A percentile compares a stretch with the other conserved stretches of the same genome.
phyloP scores from a whole-genome alignment of 1,140 invertebrate species.

The Ylistrum balloti region DNA sequence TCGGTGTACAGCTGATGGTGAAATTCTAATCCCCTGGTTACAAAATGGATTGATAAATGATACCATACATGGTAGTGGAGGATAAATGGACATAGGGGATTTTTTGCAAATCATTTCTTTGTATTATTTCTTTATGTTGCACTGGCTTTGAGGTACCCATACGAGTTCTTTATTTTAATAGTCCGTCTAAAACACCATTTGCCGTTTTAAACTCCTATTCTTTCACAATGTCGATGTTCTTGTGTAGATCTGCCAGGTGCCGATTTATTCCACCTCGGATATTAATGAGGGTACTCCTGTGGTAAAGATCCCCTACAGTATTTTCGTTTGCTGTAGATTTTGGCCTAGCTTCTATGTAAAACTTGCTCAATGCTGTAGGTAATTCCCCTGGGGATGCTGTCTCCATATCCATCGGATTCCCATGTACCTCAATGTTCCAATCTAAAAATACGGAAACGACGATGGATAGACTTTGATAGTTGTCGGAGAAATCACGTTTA shows the following conservation, averaged over 20 bases:
- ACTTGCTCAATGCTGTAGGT: not conserved
- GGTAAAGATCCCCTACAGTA: not conserved
- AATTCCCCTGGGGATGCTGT: not conserved
- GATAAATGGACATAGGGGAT: constrained; percentile 23
- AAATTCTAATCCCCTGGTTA: no score
- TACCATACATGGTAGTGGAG: not conserved
- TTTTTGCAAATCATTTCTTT: constrained; percentile 42
- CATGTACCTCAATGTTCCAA: constrained; percentile 41
- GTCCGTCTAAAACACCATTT: constrained; percentile 42
- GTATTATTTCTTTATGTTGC: constrained; percentile 44
- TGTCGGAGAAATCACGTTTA: not conserved
- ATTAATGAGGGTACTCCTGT: constrained; percentile 31
- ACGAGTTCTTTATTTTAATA: not conserved
- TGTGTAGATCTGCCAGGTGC: constrained; percentile 28
- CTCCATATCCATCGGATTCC: not conserved
- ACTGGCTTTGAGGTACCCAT: not conserved
- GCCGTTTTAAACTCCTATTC: constrained; percentile 48
- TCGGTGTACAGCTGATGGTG: not conserved
- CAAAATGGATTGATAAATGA: no score
- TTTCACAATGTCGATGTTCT: constrained; percentile 41
- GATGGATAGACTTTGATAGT: not conserved
- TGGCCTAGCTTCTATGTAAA: constrained; percentile 44
- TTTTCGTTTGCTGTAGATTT: not conserved
- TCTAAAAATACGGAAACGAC: not conserved
- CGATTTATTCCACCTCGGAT: constrained; percentile 48